Base-by-base conservation (phyloP, 1,140 invertebrate genomes). In the Euura saliciscinereae region DNA sequence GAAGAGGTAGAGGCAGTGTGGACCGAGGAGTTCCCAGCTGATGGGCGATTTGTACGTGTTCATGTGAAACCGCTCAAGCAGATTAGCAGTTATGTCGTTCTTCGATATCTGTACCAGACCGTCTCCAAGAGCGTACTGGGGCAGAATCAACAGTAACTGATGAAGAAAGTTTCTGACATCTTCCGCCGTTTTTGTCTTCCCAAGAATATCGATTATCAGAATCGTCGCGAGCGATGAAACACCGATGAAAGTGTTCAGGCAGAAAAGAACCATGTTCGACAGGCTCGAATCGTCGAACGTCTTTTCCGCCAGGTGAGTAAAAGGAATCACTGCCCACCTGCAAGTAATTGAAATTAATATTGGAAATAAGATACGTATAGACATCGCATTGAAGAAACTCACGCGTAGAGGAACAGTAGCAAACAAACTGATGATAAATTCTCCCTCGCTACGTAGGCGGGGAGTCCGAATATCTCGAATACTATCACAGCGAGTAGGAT, bases 251-350 rank as follows among this genome's bases (percentile, higher is more conserved):
- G 91, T 87, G 81, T 92, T 92, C 5, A 88, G 81, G 74, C 91
- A 92, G 80, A 92, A 92, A 7, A 92, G 88, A 1, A 91, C 85
- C 84, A 92, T 92, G 80, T 91, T 92, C 11, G 91, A 90, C 11
- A 92, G 82, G 76, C 90, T 92, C 0, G 91, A 84, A 74, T 92
- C 91, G 28, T 82, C 80, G 82, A 92, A 93, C 44, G 87, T 74
- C 79, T 92, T 92, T 79, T 92, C 91, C 0, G 83, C 80, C n/a
- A 92, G 76, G 82, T 92, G 90, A 2, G 87, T 83, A 80, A 87
- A 80, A 67, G 84, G 85, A 72, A 90, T 77, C 75, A 88, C 87
- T 75, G 90, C 81, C 84, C 91, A 89, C 71, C 89, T 77, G 81
- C 84, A 44, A 69, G 59, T 42, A 70, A 69, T 64, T 13, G 28